A percentile compares a stretch with the other conserved stretches of the same genome.
These are phyloP conservation scores for Brachionus asplanchnoidis DNA, from an alignment of 1,140 invertebrate species.

Conservation along the genomic window DNA sequence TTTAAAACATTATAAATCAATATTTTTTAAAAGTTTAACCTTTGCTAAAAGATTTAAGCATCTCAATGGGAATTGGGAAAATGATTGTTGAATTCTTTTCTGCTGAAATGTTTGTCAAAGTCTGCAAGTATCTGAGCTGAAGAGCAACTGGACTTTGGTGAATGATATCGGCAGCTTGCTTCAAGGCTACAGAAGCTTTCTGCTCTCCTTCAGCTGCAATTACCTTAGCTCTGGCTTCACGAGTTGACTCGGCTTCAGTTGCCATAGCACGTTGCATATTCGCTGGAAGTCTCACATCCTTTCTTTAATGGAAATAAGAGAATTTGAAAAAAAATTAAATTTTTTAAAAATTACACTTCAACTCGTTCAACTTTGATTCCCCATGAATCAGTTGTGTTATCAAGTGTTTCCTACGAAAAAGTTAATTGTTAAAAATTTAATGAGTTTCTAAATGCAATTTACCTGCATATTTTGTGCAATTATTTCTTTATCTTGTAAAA, in stretches of 20 bases:
- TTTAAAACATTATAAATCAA: neutral
- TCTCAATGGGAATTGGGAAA: constrained; percentile 87
- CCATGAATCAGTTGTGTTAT: neutral
- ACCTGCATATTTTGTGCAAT: constrained; percentile 36
- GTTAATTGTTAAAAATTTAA: neutral
- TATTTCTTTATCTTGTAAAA: constrained; percentile 42
- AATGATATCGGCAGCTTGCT: constrained; percentile 38
- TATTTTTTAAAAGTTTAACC: neutral
- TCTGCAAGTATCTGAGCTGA: constrained; percentile 72
- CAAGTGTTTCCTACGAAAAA: neutral
- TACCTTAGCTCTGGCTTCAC: constrained; percentile 53
- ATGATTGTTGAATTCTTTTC: constrained; percentile 98
- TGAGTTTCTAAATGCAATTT: neutral
- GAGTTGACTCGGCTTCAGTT: constrained; percentile 51
- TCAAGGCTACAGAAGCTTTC: constrained; percentile 39
- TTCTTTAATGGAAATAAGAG: neutral
- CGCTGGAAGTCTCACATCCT: constrained; percentile 47
- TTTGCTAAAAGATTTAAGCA: constrained; percentile 61
- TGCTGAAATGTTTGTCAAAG: constrained; percentile 85
- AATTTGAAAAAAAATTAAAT: neutral
- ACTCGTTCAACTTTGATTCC: constrained; percentile 39
- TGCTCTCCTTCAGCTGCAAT: constrained; percentile 43
- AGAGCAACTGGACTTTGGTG: constrained; percentile 67
- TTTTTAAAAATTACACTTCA: neutral
- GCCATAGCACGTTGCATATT: constrained; percentile 52